Percentiles rank a stretch among this genome's conserved stretches.
phyloP scores from a whole-genome alignment of 2,113 vertebrate genomes.

The Falcunculus frontatus region DNA sequence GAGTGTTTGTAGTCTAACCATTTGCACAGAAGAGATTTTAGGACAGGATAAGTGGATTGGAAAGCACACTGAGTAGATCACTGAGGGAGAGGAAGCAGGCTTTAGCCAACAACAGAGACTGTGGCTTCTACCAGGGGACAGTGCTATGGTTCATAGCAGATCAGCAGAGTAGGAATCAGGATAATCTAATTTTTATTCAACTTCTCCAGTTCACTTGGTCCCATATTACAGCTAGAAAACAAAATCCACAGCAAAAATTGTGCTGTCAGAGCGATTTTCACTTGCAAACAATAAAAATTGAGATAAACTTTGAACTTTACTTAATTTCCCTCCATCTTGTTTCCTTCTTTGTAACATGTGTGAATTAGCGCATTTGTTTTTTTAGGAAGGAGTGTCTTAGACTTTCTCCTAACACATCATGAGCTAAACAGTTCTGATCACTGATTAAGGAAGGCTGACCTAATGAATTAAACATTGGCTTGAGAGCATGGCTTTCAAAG shows the following conservation, averaged over 20 bases:
- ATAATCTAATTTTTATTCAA: not conserved
- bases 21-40: not conserved
- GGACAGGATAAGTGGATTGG: not conserved
- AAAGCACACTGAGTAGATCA: not conserved
- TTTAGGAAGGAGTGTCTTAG: not conserved
- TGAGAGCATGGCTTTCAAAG: conserved; percentile 45
- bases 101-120: not conserved
- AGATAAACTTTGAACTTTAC: not conserved
- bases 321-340: not conserved
- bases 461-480: conserved; percentile 60
- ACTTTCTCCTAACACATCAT: not conserved
- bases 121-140: not conserved
- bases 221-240: not conserved
- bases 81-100: not conserved
- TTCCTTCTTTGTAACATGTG: not conserved
- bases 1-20: not conserved
- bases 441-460: not conserved
- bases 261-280: not conserved
- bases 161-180: not conserved
- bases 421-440: not conserved
- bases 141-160: not conserved
- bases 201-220: not conserved
- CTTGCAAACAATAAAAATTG: not conserved
- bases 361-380: not conserved
- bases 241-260: not conserved